Percentiles rank a stretch among this genome's conserved stretches.
Evolutionary conservation across 2,113 vertebrate species (phyloP).

Genomic region (Gallinago jamesoni): DNA sequence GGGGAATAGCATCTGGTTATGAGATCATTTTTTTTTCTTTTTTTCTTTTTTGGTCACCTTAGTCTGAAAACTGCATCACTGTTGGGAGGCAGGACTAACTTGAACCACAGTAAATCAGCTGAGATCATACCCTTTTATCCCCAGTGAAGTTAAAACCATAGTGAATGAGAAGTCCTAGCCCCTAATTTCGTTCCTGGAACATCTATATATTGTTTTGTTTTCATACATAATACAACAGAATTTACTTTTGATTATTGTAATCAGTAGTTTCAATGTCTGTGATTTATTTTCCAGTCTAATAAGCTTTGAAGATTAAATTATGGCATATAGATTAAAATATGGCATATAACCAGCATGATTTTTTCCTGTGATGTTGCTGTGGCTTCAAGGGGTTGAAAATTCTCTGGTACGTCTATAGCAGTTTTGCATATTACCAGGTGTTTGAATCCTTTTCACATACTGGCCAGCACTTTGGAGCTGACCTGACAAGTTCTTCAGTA

Average conservation of each 20-base stretch:
- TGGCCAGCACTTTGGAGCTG: background rate
- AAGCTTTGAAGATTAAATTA: background rate
- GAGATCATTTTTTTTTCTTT: background rate
- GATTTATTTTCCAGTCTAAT: background rate
- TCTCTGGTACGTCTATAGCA: background rate
- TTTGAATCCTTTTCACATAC: background rate
- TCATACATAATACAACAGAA: background rate
- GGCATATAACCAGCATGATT: background rate
- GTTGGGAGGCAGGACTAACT: background rate
- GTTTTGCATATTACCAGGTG: background rate
- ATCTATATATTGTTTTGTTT: background rate
- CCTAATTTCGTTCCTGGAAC: background rate
- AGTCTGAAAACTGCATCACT: background rate
- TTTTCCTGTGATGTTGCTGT: background rate
- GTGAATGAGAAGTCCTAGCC: background rate
- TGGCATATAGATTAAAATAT: background rate
- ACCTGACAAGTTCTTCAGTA: background rate
- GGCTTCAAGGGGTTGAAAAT: background rate
- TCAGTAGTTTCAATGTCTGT: background rate
- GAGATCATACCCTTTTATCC: background rate
- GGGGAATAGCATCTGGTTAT: background rate
- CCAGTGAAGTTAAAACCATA: background rate
- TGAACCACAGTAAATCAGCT: background rate
- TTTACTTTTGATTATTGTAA: constrained; percentile 18
- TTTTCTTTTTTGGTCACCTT: background rate